Percentiles rank a stretch among this genome's conserved stretches.
Evolutionary conservation across 2,888 invertebrate species (phyloP).

Genomic region (Pogonocherus hispidulus): DNA sequence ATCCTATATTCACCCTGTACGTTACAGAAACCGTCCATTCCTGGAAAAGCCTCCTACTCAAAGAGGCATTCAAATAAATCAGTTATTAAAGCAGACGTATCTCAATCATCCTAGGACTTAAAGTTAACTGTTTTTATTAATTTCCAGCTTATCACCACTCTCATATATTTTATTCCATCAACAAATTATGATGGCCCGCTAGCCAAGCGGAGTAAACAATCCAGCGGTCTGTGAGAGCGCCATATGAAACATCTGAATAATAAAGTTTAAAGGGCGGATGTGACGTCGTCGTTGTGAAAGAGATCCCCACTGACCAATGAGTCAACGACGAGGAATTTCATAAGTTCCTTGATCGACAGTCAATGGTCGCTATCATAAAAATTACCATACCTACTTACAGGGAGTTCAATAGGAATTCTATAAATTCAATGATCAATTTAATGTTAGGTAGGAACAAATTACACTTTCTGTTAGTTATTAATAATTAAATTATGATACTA

Average conservation of each 20-base stretch:
- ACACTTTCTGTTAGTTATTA: no score
- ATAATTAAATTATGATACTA: no score
- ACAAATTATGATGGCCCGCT: neutral
- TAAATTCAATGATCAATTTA: no score
- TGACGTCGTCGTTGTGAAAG: conserved; percentile 28
- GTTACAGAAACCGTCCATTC: no score
- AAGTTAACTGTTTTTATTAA: neutral
- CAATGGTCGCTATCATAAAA: conserved; percentile 1
- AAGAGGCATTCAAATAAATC: no score
- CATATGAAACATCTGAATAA: conserved; percentile 17
- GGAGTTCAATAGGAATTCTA: neutral
- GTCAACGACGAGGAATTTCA: no score
- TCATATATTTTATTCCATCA: neutral
- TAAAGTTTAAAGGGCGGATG: conserved; percentile 22
- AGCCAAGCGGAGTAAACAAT: conserved; percentile 3
- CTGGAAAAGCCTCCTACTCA: no score
- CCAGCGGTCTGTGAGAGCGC: neutral
- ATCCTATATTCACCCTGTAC: no score
- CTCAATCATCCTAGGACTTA: neutral
- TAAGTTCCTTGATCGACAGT: no score
- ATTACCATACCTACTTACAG: neutral
- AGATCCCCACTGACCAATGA: no score
- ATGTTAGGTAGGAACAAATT: no score
- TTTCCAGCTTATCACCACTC: neutral
- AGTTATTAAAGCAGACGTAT: neutral